A percentile compares a stretch with the other conserved stretches of the same genome.
Evolutionary conservation across 1,140 invertebrate genomes (phyloP).

Genomic region (Eumeta japonica): DNA sequence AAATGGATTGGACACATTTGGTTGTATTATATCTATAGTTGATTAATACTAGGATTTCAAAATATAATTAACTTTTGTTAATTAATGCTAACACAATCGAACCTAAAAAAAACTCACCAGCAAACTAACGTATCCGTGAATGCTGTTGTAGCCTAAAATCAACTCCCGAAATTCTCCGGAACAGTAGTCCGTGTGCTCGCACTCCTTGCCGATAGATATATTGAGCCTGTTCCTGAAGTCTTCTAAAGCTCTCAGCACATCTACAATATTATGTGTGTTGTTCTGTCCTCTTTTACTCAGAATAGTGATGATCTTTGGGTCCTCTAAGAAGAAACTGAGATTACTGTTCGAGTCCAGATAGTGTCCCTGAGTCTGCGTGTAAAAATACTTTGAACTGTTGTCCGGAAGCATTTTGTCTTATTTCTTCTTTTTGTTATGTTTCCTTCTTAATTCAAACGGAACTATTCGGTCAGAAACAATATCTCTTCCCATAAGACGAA

Average conservation of each 20-base stretch:
- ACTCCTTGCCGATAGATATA: slow-evolving; percentile 37
- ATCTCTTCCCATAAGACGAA: too few species aligned
- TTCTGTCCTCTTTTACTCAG: slow-evolving; percentile 31
- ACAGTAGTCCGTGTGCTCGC: slow-evolving; percentile 38
- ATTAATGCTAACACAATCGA: too few species aligned
- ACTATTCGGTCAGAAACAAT: too few species aligned
- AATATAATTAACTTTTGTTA: too few species aligned
- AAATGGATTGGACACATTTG: too few species aligned
- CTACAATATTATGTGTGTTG: slow-evolving; percentile 28
- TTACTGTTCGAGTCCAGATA: background rate
- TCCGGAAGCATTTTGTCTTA: background rate
- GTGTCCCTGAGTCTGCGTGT: too few species aligned
- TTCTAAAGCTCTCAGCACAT: slow-evolving; percentile 30
- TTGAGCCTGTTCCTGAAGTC: slow-evolving; percentile 35
- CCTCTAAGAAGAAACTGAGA: slow-evolving; percentile 23
- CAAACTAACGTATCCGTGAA: slow-evolving; percentile 46
- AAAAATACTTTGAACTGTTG: background rate
- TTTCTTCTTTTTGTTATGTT: too few species aligned
- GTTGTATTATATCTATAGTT: too few species aligned
- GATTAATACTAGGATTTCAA: too few species aligned
- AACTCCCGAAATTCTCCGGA: slow-evolving; percentile 36
- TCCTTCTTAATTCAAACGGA: too few species aligned
- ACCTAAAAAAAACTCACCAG: slow-evolving; percentile 35
- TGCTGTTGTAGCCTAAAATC: slow-evolving; percentile 39
- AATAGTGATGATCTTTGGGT: slow-evolving; percentile 30